Base-by-base conservation (phyloP, 2,888 invertebrate genomes). In the Creontiades dilutus region DNA sequence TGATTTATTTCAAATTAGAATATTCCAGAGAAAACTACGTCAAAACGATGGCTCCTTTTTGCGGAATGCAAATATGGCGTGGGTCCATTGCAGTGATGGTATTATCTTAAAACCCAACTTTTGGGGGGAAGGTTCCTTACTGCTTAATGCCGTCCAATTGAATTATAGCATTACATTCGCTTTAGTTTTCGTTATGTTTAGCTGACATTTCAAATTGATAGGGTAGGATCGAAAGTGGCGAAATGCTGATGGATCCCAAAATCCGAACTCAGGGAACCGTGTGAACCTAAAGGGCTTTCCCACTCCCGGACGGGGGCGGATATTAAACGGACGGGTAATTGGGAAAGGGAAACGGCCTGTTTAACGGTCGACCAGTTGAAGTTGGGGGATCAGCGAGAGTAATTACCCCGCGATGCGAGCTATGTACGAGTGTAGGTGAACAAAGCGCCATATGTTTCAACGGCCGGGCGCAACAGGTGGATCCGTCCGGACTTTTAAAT, bases 281-380 rank as follows among this genome's bases (percentile, higher is more conserved):
- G 68, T 68, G 68, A 68, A 68, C 68, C 68, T 12, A 23, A 68
- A 19, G 68, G 23, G 68, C 19, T 68, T 68, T 68, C 12, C 19
- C 0, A 5, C 68, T 9, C 68, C 68, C 68, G 19, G 61, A 27
- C 68, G 82, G 14, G 52, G n/a, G 82, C 82, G 82, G 82, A 82
- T 82, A 82, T 82, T 82, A 82, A 82, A 82, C 14, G 37, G 23
- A 28, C 57, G 85, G 57, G 57, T 85, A 55, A 61, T 55, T 57
- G 61, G 85, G 61, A 28, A 19, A 46, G 57, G 61, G 46, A 61
- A 61, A 46, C 61, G 85, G 27, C 0, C 85, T 61, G 85, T 85
- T 85, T 85, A 85, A 85, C 85, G 85, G 85, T 85, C 85, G 85
- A 85, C 85, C 85, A 46, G 85, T 85, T 61, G 85, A 85, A 85